Base-by-base conservation (phyloP, 2,113 vertebrate species). In the Toxotes jaculatrix region DNA sequence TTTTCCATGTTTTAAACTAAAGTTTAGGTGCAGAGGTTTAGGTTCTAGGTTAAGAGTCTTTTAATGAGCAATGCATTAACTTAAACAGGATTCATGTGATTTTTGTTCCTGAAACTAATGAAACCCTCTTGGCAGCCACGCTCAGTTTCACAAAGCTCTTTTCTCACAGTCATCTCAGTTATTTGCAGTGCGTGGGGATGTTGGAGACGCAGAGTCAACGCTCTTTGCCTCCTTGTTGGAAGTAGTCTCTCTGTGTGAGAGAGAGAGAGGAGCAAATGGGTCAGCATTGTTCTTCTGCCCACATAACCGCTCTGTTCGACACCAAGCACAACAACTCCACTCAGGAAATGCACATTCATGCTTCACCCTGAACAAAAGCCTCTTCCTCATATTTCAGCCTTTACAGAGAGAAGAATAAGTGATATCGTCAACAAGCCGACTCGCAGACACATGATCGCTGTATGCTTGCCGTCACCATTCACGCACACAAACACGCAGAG, bases 241-340 rank as follows among this genome's bases (percentile, higher is more conserved):
- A 78, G 82, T 16, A 0, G 47, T 62, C 32, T 72, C 59, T 79
- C 51, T 65, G 70, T 34, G 3, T 55, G 66, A 27, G 27, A 27
- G 3, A 59, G 66, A 64, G 61, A 76, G 55, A 60, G 36, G 32
- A 64, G 42, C 51, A 66, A 80, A 75, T 31, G 47, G 77, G 32
- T 84, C 77, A 49, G 42, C 84, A 84, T 87, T 90, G 86, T 85
- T 84, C 88, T 8, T 42, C 84, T 43, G 82, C 79, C 86, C 88
- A 90, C 88, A 69, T 72, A 51, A 68, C 31, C 7, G 38, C 70
- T 59, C 78, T 17, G 66, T 9, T 49, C 36, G 8, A 74, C 51
- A 40, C 6, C 0, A 16, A 65, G 74, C 40, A 79, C 62, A 81
- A 87, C 56, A 65, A 9, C 51, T 42, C 66, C 42, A 63, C 73